These are phyloP conservation scores for Micromys minutus DNA, from an alignment of 2,113 vertebrate genomes.

Conservation along the genomic window DNA sequence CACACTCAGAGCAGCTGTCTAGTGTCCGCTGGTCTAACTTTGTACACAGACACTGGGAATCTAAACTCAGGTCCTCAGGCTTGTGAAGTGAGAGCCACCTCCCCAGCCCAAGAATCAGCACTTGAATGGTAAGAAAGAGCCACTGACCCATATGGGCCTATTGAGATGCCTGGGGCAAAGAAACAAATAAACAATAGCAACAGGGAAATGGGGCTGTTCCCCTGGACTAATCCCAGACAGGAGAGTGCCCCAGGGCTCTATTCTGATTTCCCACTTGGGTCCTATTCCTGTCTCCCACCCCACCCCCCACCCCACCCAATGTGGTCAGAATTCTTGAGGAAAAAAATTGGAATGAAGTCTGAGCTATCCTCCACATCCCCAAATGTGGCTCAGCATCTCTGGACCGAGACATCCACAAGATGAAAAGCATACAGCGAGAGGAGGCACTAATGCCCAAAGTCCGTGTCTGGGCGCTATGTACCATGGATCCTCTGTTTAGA, in stretches of 20 bases:
- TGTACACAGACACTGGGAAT: not conserved
- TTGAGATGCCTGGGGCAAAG: not conserved
- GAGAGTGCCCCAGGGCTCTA: not conserved
- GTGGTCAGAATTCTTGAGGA: not conserved
- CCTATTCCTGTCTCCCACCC: not conserved
- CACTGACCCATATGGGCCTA: not conserved
- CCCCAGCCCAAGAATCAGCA: not conserved
- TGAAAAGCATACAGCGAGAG: rapidly evolving
- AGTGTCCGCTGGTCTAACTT: too few species aligned
- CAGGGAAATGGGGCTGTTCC: not conserved
- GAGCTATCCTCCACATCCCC: not conserved
- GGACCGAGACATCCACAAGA: rapidly evolving
- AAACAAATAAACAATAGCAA: not conserved
- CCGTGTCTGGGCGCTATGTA: rapidly evolving
- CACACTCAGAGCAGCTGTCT: not conserved
- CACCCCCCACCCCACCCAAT: not conserved
- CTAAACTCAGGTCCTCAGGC: not conserved
- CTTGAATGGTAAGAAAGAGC: not conserved
- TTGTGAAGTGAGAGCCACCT: not conserved
- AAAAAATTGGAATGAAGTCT: not conserved
- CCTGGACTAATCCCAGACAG: not conserved
- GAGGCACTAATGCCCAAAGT: rapidly evolving
- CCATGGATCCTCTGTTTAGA: not conserved
- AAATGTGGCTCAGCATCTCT: rapidly evolving
- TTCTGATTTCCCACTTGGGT: not conserved